These are phyloP conservation scores for Stomatorhinus ivindoensis DNA, from an alignment of 2,113 vertebrate genomes.

Conservation along the genomic window DNA sequence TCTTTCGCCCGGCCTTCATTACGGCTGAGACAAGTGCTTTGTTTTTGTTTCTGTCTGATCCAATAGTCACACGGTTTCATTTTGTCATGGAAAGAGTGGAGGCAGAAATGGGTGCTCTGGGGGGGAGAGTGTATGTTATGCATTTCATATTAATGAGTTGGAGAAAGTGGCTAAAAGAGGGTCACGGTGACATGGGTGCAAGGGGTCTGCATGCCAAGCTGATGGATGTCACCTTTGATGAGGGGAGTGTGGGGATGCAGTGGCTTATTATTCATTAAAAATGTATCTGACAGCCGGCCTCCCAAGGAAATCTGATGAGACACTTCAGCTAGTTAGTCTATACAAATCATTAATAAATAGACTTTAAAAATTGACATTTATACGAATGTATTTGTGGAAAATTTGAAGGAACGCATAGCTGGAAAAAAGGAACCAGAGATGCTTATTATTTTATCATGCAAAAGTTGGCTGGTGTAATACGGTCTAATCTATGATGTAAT, in stretches of 20 bases:
- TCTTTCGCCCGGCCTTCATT: background rate
- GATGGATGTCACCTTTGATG: constrained; percentile 47
- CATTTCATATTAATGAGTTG: constrained; percentile 8
- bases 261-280: constrained; percentile 61
- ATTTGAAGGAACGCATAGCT: constrained; percentile 47
- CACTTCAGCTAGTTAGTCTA: constrained; percentile 46
- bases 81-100: background rate
- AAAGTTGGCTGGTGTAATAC: background rate
- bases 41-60: constrained; percentile 3
- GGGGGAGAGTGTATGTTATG: background rate
- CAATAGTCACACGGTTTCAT: background rate
- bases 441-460: constrained; percentile 23
- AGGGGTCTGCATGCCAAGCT: constrained; percentile 42
- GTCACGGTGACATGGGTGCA: constrained; percentile 29
- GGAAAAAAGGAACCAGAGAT: constrained; percentile 43
- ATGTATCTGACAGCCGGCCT: constrained; percentile 60
- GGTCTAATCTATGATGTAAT: background rate
- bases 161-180: background rate
- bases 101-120: background rate
- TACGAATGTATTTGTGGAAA: constrained; percentile 23
- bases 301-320: constrained; percentile 44
- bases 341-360: constrained; percentile 60
- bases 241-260: constrained; percentile 43
- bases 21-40: background rate
- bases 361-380: constrained; percentile 38